Evolutionary conservation across 2,797 vertebrate genomes (phyloP), one percentile per base, ranked within the genome.

Genomic region (Pampus argenteus): DNA sequence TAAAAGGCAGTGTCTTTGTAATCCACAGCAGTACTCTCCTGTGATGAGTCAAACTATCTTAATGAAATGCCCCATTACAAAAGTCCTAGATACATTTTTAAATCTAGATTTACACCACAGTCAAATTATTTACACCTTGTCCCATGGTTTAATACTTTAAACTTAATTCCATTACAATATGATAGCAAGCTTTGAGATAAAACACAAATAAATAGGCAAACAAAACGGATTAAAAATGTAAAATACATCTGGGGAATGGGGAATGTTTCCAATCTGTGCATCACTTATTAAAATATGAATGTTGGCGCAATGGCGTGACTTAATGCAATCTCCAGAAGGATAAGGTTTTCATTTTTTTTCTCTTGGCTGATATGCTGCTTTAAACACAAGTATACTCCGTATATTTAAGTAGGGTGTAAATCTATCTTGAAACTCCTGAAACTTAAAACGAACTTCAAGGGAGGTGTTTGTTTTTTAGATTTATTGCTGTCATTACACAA

Each of bases 401-500:
- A 44, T 68, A 31, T 51, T 36, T 6, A 38, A 62, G 14, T 63
- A 54, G n/a, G 44, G 34, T 58, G 26, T n/a, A 47, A 62, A 49
- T 55, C 18, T 50, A 8, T 26, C 55, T 25, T 59, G 50, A 71
- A 76, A 72, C 47, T 74, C 63, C 65, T 15, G 8, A 68, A 88
- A 82, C 78, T 86, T 81, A 67, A 82, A 90, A 85, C 71, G 61
- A 82, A 91, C 77, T 86, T 70, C 36, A 5, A 61, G 66, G 64
- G 40, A 61, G 79, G 68, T 79, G 78, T 82, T 92, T 92, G 65
- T 76, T 82, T 85, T 75, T 72, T 6, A 66, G 87, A 93, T 92
- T 59, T 89, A 93, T 91, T 85, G 76, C 83, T 80, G 62, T 84
- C 88, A 92, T 94, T 93, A 93, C 69, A 81, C 72, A 51, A 89